Base-by-base conservation (phyloP, 2,113 vertebrate genomes). In the Vidua macroura region DNA sequence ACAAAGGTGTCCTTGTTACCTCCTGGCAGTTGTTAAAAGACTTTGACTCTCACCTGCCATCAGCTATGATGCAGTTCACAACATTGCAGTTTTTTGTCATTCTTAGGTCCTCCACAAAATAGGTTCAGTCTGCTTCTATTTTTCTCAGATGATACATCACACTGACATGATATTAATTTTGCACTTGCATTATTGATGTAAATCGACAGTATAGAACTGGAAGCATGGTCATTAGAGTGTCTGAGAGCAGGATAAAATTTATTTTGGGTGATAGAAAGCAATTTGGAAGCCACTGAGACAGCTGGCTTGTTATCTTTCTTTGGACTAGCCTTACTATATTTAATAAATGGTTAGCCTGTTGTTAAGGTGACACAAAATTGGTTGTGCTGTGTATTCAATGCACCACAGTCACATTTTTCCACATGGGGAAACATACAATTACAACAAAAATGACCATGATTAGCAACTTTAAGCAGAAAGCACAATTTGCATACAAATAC, bases 261-360 rank as follows among this genome's bases (percentile, higher is more conserved):
- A 72, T 78, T 91, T 93, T 66, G 59, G 81, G 87, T 77, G 64
- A 88, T 92, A 39, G 33, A 21, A 70, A 77, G 49, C 72, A 83
- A 64, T 93, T 94, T 94, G 87, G 82, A 95, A 88, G 58, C 82
- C 70, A 83, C 39, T 30, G 56, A 95, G 75, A 74, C 88, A 95
- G 51, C 67, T 92, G 93, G 79, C 52, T 93, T 95, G 59, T 90
- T 86, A 88, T 77, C 51, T 86, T 35, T 88, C 93, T 92, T 94
- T 96, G 93, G 87, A 86, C 68, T 88, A 83, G 27, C 39, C 80
- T 91, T 95, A 70, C 63, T 83, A 17, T 59, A 41, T 76, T 94
- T 88, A 97, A 95, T 93, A 77, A 91, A 91, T 85, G 41, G 63
- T 59, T 92, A 96, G 49, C 24, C n/a, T 95, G 58, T 89, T 93